Evolutionary conservation across 2,797 vertebrate genomes (phyloP), one percentile per base, ranked within the genome.

Genomic region (Anomalospiza imberbis): DNA sequence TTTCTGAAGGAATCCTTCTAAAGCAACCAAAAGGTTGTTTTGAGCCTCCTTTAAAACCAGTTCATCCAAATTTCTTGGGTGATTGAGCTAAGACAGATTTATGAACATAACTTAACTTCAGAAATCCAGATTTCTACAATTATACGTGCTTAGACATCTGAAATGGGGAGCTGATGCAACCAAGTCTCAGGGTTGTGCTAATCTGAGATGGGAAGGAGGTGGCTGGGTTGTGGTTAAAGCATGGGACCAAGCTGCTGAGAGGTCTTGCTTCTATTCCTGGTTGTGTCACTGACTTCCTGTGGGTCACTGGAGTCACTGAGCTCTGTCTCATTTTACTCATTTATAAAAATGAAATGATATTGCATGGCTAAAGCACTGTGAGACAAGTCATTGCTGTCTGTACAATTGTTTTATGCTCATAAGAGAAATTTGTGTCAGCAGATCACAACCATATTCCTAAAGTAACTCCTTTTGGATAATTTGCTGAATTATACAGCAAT

Each of bases 171-270:
- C 70, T 96, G 88, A 94, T 89, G 94, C 93, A 97, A 96, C 70
- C 76, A 47, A 19, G 82, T 76, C 48, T 85, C 13, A 2, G 79
- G 44, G 62, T 86, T 96, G 87, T 93, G 92, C 94, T 91, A 79
- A 88, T 85, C 28, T 84, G 62, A 73, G 70, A 48, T 95, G 91
- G 92, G 83, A 85, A 96, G 92, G 89, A 89, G 96, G 80, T 76
- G 80, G 92, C 85, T 70, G n/a, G 73, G 61, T n/a, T 93, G 95
- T 95, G 94, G 95, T 96, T 93, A 71, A 50, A 88, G 89, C 95
- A 96, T 96, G 95, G 95, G 96, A 95, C 95, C 74, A 70, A 55
- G 91, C 88, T 94, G 93, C 94, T 96, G 91, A 94, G 94, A 94
- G 94, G 88, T 86, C 92, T 57, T 7, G 7, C 79, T 94, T 84